Evolutionary conservation across 1,140 invertebrate genomes (phyloP), one percentile per base, ranked within the genome.

Genomic region (Drosophila chauvacae): DNA sequence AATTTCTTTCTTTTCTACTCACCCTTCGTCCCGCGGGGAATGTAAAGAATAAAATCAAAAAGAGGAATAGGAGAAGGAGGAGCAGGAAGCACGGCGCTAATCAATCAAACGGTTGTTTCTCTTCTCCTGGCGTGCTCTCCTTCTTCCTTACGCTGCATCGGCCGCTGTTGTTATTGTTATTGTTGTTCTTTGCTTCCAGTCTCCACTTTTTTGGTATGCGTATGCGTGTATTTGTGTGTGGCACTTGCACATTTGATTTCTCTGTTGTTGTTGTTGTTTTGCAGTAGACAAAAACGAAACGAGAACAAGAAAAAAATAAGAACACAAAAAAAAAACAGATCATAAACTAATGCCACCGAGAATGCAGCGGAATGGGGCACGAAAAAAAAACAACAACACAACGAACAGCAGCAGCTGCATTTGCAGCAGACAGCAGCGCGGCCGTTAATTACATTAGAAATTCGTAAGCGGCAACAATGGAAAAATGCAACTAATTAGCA

Each of bases 361-460:
- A 42, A 42, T 39, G 23, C 60, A 51, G 28, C n/a, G 30, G 44
- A 50, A 53, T 55, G 53, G 6, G 20, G 35, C 53, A 56, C 51
- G 4, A 53, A 35, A 35, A 53, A 35, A 18, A 53, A 44, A 23
- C 18, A 10, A 44, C 44, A 68, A 69, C 55, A 69, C 59, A 65
- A 58, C n/a, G 72, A 81, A 80, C 80, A 87, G 66, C 77, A 74
- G 81, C 72, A 45, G 44, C 53, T 65, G 65, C 47, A 58, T 39
- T 56, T 42, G 35, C 23, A 30, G 39, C 58, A 61, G 41, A 47
- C 47, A 50, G 39, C 26, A 50, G 39, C 56, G 37, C 69, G 48
- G 60, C 81, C 81, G 66, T 85, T 86, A 86, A 86, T 86, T 86
- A 77, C 79, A 88, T 88, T 88, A 88, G 77, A 88, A 90, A 88